Evolutionary conservation across 2,888 invertebrate species (phyloP), one percentile per base, ranked within the genome.

Genomic region (Eupithecia inturbata): DNA sequence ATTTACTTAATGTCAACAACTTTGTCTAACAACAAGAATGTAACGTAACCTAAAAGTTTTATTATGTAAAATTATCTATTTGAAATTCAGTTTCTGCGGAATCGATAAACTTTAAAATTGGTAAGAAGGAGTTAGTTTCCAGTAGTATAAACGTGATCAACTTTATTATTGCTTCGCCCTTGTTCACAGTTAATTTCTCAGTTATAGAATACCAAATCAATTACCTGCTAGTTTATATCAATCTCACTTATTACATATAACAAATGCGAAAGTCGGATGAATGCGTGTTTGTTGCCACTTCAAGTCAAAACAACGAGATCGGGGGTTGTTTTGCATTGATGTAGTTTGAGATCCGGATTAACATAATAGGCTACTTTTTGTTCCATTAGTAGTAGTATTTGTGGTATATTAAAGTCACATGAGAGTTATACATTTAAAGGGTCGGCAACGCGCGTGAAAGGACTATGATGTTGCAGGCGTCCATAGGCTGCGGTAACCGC

Each of bases 1-100:
- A 36, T 64, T 36, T 36, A 36, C 33, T 31, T 39, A 22, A 39
- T 66, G 64, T 39, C 66, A 66, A 36, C 22, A 36, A 66, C 22
- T 36, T 66, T 39, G 14, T 39, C 26, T 9, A n/a, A 10, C 7
- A 53, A 31, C 63, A 63, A 3, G 31, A 63, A 31, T n/a, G 19
- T 64, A 36, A 10, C 0, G 22, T 33, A 9, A 36, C 36, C 22
- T 36, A 64, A 39, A 66, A 39, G 22, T 39, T 31, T 33, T 64
- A 12, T n/a, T 64, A 12, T 33, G n/a, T 19, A 6, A 31, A n/a
- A 64, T 12, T 12, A 10, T 33, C 33, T 63, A 12, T 33, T 36
- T 12, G 36, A 36, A 64, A 64, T 64, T 64, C 36, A n/a, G 36
- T 33, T 12, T 36, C 33, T n/a, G 28, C 63, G 36, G 63, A 31